Evolutionary conservation across 2,113 vertebrate species (phyloP), one percentile per base, ranked within the genome.

Genomic region (Corythornis madagascariensis): DNA sequence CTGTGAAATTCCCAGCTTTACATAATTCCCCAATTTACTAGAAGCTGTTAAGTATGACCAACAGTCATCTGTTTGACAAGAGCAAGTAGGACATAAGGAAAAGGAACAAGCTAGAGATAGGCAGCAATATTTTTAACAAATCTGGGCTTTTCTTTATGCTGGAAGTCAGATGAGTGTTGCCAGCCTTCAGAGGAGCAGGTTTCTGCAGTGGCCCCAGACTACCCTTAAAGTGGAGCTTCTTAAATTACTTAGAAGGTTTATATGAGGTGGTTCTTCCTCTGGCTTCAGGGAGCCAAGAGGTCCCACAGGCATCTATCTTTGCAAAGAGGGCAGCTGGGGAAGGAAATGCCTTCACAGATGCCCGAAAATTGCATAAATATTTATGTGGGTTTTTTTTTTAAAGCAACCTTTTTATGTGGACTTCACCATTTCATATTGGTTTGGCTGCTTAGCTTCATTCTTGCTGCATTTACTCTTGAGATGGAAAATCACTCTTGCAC

Each of bases 1-100:
- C 78, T 95, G 88, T 89, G 90, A 96, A 94, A 95, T 89, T 85
- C 88, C 85, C 92, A 13, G 50, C 85, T 95, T 95, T 93, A 91
- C 86, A 61, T 91, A 91, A 95, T 74, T 55, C 77, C 82, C 93
- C 19, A 33, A 28, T 92, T 92, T 93, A 50, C 75, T 70, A 2
- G 2, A 69, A 94, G 45, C 90, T 86, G 92, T 86, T 79, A 92
- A 89, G 93, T 83, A 92, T 95, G 94, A 89, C 94, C 93, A 94
- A 86, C 55, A 93, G 92, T 95, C 94, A 95, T 92, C 79, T 89
- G 88, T 63, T 94, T 89, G 94, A 85, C 0, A 3, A 59, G 67
- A 95, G 85, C 95, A 92, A 91, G 83, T 55, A 79, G 88, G 72
- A 76, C 93, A 35, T 29, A 12, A 11, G 93, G 82, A 65, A 55